Evolutionary conservation across 2,888 invertebrate species (phyloP), one percentile per base, ranked within the genome.

Genomic region (Stenolophus ochropezus): DNA sequence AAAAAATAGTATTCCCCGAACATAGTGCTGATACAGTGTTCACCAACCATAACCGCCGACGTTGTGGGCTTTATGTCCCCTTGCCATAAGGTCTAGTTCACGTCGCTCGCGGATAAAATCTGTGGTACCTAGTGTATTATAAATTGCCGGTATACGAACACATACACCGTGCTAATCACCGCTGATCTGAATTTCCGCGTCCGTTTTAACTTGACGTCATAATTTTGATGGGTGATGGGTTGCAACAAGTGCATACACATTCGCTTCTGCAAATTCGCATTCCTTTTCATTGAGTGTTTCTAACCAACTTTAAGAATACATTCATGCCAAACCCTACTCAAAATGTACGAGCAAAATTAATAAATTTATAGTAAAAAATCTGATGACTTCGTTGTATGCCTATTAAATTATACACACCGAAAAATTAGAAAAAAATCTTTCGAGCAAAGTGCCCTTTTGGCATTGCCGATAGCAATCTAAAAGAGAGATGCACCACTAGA

Each of bases 191-290:
- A 33, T 80, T 80, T 80, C 80, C 80, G 80, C 58, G 73, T 80
- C 42, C 80, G 73, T 80, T 80, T 65, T 65, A 77, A 25, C 65
- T 77, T 58, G 80, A 80, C 80, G 71, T 73, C 56, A 80, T 80
- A 73, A 80, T 80, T 42, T 75, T 53, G 27, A 2, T 23, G 47
- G 25, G 6, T 27, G 21, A 25, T 21, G 61, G 4, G n/a, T 61
- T n/a, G 25, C 65, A 65, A 65, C 65, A 65, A 27, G 65, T 65
- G 65, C 65, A 65, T n/a, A n/a, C n/a, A n/a, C n/a, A n/a, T n/a
- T n/a, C n/a, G n/a, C n/a, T n/a, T n/a, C n/a, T n/a, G n/a, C n/a
- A n/a, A n/a, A n/a, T n/a, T n/a, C n/a, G n/a, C n/a, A n/a, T n/a
- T n/a, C n/a, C n/a, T n/a, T n/a, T n/a, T n/a, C n/a, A n/a, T n/a